Base-by-base conservation (phyloP, 2,888 invertebrate genomes). In the Euproctis similis region DNA sequence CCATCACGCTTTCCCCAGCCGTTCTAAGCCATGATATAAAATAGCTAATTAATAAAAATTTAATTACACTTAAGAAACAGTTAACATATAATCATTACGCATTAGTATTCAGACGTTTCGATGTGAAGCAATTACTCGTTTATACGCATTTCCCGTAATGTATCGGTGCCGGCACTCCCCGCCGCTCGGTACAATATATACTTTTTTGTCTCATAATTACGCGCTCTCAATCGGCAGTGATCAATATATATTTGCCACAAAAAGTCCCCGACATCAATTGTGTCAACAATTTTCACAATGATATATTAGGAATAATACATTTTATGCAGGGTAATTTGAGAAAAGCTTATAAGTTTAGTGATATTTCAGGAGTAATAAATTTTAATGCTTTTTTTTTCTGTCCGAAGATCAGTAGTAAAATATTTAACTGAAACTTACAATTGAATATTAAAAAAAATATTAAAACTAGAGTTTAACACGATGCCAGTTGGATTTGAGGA, bases 161-260 rank as follows among this genome's bases (percentile, higher is more conserved):
- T 45, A 49, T 45, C 14, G 24, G 18, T 18, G 9, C 20, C 39
- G 9, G 24, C 43, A n/a, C 48, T 43, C 38, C 44, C 30, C 28
- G 29, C 26, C 39, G 33, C 30, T 36, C 11, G 26, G 32, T 30
- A 37, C 28, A 9, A 12, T 28, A n/a, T n/a, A n/a, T 26, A 17
- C 10, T 21, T 12, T 56, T 57, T 56, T 57, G 53, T 49, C 43
- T 34, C 34, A 46, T 54, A 57, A 57, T 57, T 57, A 44, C 42
- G 39, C 44, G 46, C 45, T 47, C 51, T 57, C 51, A 57, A 54
- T 57, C 49, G 43, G 31, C 35, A 29, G 37, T 25, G 28, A 31
- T 40, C 33, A 39, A 39, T 39, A 28, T 21, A 28, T 21, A 12
- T 2, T 4, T 23, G 12, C 9, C n/a, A 39, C 44, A 31, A 38